Evolutionary conservation across 2,113 vertebrate genomes (phyloP).

Genomic region (Corvus cornix): DNA sequence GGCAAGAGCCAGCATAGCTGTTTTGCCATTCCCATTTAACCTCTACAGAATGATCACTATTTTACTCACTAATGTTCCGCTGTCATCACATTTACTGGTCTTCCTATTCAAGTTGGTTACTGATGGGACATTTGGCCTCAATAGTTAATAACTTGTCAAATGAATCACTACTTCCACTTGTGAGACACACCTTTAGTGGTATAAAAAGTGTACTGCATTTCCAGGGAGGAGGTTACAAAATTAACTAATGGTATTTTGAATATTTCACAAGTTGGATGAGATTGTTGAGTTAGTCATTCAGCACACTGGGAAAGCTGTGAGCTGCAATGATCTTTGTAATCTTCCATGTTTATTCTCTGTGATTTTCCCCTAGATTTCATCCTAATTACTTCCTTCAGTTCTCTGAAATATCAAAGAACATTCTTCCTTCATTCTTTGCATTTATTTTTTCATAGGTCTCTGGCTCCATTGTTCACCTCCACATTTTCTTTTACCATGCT

Average conservation of each 20-base stretch:
- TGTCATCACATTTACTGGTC: neutral
- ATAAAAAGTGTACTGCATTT: conserved; percentile 32
- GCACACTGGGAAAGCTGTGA: neutral
- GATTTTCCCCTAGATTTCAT: neutral
- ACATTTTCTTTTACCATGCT: neutral
- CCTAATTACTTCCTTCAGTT: neutral
- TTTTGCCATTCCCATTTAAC: neutral
- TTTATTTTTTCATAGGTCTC: neutral
- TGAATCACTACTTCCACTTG: conserved; percentile 35
- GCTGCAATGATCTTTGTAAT: neutral
- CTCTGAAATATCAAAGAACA: neutral
- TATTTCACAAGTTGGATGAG: neutral
- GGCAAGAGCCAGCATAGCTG: neutral
- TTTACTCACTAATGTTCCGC: conserved; percentile 34
- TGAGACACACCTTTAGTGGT: conserved; percentile 22
- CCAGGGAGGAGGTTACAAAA: conserved; percentile 11
- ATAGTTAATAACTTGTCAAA: conserved; percentile 58
- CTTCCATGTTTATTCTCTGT: neutral
- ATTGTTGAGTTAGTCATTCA: neutral
- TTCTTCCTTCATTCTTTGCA: neutral
- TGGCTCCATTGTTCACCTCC: neutral
- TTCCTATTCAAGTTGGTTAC: conserved; percentile 19
- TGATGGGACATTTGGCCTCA: conserved; percentile 47
- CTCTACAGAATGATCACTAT: neutral
- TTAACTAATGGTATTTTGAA: conserved; percentile 1